These are phyloP conservation scores for Triplophysa tibetana DNA, from an alignment of 2,113 vertebrate species.

Conservation along the genomic window DNA sequence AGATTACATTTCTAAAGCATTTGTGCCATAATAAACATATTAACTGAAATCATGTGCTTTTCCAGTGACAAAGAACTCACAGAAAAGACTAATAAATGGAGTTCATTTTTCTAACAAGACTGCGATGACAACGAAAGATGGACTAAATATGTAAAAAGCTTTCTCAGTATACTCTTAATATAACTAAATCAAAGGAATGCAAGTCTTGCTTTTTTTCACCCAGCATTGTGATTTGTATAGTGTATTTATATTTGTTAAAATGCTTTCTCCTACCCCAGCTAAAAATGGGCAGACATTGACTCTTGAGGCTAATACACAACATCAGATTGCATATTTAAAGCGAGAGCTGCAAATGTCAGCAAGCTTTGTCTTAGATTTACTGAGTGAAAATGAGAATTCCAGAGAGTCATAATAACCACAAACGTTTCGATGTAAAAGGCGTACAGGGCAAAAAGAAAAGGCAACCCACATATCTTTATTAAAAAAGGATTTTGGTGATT, in stretches of 20 bases:
- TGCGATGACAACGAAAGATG: neutral
- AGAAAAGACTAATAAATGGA: neutral
- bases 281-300: neutral
- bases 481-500: slow-evolving; percentile 8
- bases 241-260: neutral
- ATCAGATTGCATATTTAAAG: no score
- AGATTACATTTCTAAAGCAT: slow-evolving; percentile 33
- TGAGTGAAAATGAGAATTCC: no score
- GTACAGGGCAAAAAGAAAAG: slow-evolving; percentile 18
- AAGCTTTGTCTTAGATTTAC: no score
- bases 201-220: no score
- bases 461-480: slow-evolving; percentile 2
- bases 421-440: no score
- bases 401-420: no score
- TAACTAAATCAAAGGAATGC: neutral
- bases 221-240: no score
- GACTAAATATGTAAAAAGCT: slow-evolving; percentile 3
- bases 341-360: no score
- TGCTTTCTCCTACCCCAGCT: neutral
- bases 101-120: neutral
- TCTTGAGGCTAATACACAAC: no score
- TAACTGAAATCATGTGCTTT: slow-evolving; percentile 29
- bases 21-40: slow-evolving; percentile 43
- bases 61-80: slow-evolving; percentile 10
- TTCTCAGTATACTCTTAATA: neutral